phyloP scores from a whole-genome alignment of 2,888 invertebrate species.

The Pardosa pseudoannulata region DNA sequence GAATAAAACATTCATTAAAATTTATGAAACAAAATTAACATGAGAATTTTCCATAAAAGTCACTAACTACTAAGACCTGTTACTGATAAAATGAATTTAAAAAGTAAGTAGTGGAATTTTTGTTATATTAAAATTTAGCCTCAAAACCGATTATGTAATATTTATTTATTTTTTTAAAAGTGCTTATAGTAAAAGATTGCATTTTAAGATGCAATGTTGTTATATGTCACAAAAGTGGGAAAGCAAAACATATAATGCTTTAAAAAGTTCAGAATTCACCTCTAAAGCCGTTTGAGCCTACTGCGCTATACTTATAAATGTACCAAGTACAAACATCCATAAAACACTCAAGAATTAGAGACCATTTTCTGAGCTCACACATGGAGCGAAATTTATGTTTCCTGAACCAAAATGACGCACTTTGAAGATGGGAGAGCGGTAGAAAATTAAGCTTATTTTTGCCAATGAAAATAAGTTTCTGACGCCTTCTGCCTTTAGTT shows the following conservation, averaged over 20 bases:
- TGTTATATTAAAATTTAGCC: no score
- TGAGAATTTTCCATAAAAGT: no score
- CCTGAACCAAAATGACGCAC: constrained; percentile 34
- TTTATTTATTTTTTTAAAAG: no score
- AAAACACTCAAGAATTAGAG: constrained; percentile 27
- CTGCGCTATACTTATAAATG: background rate
- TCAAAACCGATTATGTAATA: no score
- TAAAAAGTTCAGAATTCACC: background rate
- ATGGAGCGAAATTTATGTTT: constrained; percentile 40
- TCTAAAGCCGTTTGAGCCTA: background rate
- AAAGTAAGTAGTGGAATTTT: no score
- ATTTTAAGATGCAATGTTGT: background rate
- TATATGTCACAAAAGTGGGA: background rate
- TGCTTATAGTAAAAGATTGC: background rate
- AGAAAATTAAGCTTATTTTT: constrained; percentile 33
- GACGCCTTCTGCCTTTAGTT: background rate
- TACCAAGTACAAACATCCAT: constrained; percentile 25
- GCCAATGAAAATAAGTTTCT: constrained; percentile 24
- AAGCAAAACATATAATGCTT: background rate
- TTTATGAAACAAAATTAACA: no score
- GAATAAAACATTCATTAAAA: no score
- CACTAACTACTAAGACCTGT: no score
- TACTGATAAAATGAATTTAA: no score
- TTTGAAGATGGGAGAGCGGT: background rate
- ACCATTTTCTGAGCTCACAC: constrained; percentile 18